Evolutionary conservation across 2,888 invertebrate genomes (phyloP).

Genomic region (Scrobipalpa costella): DNA sequence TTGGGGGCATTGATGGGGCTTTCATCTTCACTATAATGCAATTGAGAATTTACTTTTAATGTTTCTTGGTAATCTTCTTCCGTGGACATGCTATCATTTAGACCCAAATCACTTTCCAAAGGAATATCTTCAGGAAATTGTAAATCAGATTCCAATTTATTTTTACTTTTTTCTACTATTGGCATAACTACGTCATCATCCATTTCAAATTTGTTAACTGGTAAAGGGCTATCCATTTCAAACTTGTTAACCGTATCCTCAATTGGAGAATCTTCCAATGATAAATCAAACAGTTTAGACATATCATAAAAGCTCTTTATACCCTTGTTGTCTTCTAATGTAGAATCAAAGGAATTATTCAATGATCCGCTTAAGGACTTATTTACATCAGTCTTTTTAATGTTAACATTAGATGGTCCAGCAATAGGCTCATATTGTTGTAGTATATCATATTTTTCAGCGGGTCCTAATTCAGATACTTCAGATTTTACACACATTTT

Average conservation of each 20-base stretch:
- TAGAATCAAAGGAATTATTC: constrained; percentile 52
- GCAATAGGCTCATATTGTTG: constrained; percentile 61
- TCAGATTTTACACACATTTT: constrained; percentile 42
- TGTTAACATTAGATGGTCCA: constrained; percentile 56
- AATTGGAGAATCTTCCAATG: constrained; percentile 41
- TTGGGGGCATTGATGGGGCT: background rate
- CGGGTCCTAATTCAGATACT: constrained; percentile 36
- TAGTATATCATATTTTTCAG: constrained; percentile 58
- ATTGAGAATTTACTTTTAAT: background rate
- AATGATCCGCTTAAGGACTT: constrained; percentile 37
- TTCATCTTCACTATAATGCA: background rate
- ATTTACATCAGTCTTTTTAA: constrained; percentile 34
- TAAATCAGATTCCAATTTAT: background rate
- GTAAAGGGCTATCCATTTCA: background rate
- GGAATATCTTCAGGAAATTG: background rate
- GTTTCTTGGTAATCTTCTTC: background rate
- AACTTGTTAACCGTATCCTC: background rate
- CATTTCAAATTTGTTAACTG: background rate
- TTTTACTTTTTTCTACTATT: background rate
- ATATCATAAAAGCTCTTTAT: constrained; percentile 70
- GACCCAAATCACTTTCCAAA: background rate
- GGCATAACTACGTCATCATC: constrained; percentile 1
- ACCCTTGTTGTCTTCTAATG: constrained; percentile 58
- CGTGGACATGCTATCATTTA: background rate
- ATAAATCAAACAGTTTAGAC: constrained; percentile 66